A percentile compares a stretch with the other conserved stretches of the same genome.
Evolutionary conservation across 2,888 invertebrate genomes (phyloP).

Genomic region (Sussaba pulchella): DNA sequence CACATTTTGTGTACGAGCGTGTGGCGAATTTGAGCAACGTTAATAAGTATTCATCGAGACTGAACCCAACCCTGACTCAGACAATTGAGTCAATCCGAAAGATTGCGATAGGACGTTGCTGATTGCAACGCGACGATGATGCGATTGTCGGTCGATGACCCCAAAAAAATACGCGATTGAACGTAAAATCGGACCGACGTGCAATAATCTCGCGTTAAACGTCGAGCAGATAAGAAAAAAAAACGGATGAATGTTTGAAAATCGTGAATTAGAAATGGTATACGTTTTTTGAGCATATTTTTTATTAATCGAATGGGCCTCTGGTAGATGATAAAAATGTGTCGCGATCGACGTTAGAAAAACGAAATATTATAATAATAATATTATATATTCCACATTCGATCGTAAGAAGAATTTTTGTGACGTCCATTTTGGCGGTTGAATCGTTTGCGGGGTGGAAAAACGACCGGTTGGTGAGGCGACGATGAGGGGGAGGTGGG

Average conservation of each 20-base stretch:
- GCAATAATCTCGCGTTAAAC: conserved; percentile 11
- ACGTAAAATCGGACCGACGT: conserved; percentile 12
- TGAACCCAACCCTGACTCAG: too few species aligned
- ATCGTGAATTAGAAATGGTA: too few species aligned
- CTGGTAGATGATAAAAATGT: conserved; percentile 16
- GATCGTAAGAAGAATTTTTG: conserved; percentile 24
- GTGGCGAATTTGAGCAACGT: conserved; percentile 58
- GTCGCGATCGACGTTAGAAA: conserved; percentile 27
- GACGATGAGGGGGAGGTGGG: too few species aligned
- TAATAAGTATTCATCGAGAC: conserved; percentile 67
- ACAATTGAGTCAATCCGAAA: too few species aligned
- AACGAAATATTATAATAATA: too few species aligned
- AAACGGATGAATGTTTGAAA: too few species aligned
- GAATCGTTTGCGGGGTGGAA: too few species aligned
- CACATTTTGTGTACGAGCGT: conserved; percentile 40
- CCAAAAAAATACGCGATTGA: not conserved
- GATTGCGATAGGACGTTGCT: conserved; percentile 21
- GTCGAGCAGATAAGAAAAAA: conserved; percentile 19
- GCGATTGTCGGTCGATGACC: not conserved
- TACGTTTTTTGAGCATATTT: too few species aligned
- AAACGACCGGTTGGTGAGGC: too few species aligned
- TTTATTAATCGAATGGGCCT: conserved; percentile 39
- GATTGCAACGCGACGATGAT: too few species aligned
- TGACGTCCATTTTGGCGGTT: conserved; percentile 37
- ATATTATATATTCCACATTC: conserved; percentile 43